Percentiles rank a stretch among this genome's conserved stretches.
These are phyloP conservation scores for Acridotheres tristis DNA, from an alignment of 2,797 vertebrate genomes.

Conservation along the genomic window DNA sequence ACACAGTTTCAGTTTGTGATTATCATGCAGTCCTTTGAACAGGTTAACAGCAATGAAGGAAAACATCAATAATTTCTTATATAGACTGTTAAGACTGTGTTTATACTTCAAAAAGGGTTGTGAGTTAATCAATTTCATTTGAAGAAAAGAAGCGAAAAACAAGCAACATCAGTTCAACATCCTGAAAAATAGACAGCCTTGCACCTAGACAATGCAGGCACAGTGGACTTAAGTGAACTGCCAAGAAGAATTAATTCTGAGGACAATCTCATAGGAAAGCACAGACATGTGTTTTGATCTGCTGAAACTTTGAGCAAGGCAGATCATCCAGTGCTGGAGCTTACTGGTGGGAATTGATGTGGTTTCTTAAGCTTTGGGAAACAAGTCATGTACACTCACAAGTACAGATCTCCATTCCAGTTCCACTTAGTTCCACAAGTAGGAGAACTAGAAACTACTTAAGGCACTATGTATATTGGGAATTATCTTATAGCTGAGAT, in stretches of 20 bases:
- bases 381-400: accelerated
- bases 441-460: background rate
- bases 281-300: background rate
- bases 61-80: background rate
- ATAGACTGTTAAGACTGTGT: background rate
- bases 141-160: background rate
- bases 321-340: background rate
- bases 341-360: accelerated
- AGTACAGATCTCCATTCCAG: background rate
- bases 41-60: background rate
- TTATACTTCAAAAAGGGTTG: background rate
- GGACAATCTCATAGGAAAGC: background rate
- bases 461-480: background rate
- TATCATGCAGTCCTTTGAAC: background rate
- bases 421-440: background rate
- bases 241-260: background rate
- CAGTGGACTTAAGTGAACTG: background rate
- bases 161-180: background rate
- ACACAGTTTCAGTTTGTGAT: background rate
- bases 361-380: background rate
- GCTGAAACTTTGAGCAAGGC: background rate
- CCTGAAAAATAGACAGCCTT: background rate
- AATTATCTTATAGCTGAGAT: background rate
- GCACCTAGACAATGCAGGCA: background rate
- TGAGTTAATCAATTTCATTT: background rate